Base-by-base conservation (phyloP, 2,113 vertebrate species). In the Platysteira castanea region DNA sequence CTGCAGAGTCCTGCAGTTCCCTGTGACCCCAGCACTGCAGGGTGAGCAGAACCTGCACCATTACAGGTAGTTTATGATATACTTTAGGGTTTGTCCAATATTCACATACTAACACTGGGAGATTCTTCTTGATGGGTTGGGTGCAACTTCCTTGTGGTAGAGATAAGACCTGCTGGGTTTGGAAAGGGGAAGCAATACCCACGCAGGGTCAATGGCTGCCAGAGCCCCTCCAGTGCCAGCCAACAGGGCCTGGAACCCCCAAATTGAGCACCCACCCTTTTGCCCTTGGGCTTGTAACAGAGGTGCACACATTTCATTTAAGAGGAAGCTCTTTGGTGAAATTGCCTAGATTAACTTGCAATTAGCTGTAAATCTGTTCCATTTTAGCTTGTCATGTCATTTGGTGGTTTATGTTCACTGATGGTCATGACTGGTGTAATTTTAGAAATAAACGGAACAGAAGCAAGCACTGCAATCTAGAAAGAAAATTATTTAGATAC, bases 281-380 rank as follows among this genome's bases (percentile, higher is more conserved):
- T 54, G 10, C 26, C 21, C 30, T 42, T 56, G 39, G 49, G 16
- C 41, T 89, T 35, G 54, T 80, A 42, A 54, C 10, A 71, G 54
- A 49, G 4, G 9, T 57, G 20, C 42, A n/a, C 19, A n/a, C 3
- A 5, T 23, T 30, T 63, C 6, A 22, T 78, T 84, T 64, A 37
- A 84, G 22, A 11, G n/a, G n/a, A 79, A 87, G 26, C 7, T 76
- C 65, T 78, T 77, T 11, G 20, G 22, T 37, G 22, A 21, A 77
- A 57, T 41, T 75, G 21, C 19, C 37, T 81, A 47, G 10, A 50
- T 74, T 61, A 93, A 90, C 8, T 27, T 86, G 24, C 19, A 69
- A 17, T 41, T 81, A 64, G 54, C 33, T 74, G 20, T 35, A 56
- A 84, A 26, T 15, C 54, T 1, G 0, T 63, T 74, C 0, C 0